Base-by-base conservation (phyloP, 2,797 vertebrate species). In the Danio aesculapii region DNA sequence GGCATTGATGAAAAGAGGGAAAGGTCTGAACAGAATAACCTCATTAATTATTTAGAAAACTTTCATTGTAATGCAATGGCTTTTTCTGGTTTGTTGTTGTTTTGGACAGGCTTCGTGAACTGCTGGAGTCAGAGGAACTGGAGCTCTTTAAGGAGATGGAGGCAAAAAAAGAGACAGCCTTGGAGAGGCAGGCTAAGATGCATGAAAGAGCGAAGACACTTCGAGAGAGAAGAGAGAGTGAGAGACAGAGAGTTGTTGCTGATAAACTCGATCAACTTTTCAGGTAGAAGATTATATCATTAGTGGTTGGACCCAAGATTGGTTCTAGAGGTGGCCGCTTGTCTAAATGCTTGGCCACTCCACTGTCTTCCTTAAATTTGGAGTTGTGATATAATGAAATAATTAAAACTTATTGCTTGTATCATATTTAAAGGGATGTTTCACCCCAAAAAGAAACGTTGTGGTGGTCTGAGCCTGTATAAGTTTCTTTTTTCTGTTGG, bases 211-310 rank as follows among this genome's bases (percentile, higher is more conserved):
- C 87, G 1, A 91, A 86, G 76, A 14, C 79, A 1, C 92, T 98
- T 82, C 92, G 86, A 63, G 94, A 96, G 39, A 90, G 88, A 81
- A 92, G 95, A 77, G 97, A 99, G 86, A 88, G 86, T 6, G 95
- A 96, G n/a, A 92, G 95, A 41, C 90, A 93, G 86, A 87, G 90
- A 44, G 39, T 96, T 55, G 96, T 96, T 49, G 88, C 92, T 16
- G 92, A 95, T 55, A 98, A 96, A 82, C 85, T 92, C 83, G 96
- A 98, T 0, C 96, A 96, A 79, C 95, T 94, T 11, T 97, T 97
- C 93, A 96, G 95, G 97, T 98, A 93, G 5, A 62, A 50, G 1
- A 12, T 0, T 0, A 5, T 52, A 8, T 75, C 11, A 75, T 62
- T 41, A 62, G 46, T 75, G 30, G 3, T 8, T 59, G 13, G 13